Conservation (phyloP, 2,888 invertebrate species). For the Chironomus tentans region DNA sequence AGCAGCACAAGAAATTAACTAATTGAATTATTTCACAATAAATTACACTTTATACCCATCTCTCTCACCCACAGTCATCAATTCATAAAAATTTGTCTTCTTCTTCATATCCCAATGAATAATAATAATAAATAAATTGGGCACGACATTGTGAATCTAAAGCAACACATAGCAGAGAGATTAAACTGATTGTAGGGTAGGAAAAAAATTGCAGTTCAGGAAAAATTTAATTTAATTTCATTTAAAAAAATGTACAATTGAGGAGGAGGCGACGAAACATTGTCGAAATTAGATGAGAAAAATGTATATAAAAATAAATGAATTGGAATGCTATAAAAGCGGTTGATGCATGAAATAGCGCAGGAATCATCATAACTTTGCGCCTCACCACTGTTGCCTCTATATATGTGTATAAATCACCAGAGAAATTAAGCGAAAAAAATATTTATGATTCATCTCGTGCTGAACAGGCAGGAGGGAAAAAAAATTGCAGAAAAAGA, state of each 20-base stretch:
- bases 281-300: conserved; percentile 9
- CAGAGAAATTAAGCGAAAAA: conserved; percentile 23
- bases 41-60: neutral
- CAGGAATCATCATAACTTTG: conserved; percentile 3
- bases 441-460: conserved; percentile 18
- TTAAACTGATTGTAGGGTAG: neutral
- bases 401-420: conserved; percentile 23
- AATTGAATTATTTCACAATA: conserved; percentile 26
- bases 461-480: neutral
- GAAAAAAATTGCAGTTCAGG: neutral
- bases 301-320: conserved; percentile 21
- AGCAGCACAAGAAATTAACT: neutral
- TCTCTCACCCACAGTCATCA: neutral
- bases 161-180: too few species aligned
- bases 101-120: too few species aligned
- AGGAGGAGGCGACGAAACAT: neutral
- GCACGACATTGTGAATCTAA: too few species aligned
- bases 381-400: neutral
- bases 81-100: neutral
- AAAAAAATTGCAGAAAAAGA: neutral
- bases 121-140: too few species aligned
- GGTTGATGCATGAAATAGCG: conserved; percentile 18
- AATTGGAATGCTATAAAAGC: conserved; percentile 24
- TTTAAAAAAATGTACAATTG: neutral
- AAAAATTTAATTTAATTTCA: conserved; percentile 19